Evolutionary conservation across 2,113 vertebrate genomes (phyloP).

Genomic region (Sander lucioperca): DNA sequence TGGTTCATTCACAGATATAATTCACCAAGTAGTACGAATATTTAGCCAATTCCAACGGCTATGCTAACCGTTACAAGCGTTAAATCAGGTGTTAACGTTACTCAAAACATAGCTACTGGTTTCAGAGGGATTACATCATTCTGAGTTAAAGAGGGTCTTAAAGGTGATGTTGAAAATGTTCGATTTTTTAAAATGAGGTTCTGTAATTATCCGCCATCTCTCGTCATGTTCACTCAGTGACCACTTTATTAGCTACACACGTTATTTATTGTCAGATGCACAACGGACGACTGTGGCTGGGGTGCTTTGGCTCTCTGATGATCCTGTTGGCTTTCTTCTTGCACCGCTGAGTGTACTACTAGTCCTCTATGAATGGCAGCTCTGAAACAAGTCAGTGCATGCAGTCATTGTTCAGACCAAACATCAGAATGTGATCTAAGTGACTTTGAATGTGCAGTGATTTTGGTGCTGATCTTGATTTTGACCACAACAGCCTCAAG

Average conservation of each 20-base stretch:
- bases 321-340: too few species aligned
- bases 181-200: background rate
- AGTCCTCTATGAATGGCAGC: too few species aligned
- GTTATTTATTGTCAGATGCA: too few species aligned
- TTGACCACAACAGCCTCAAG: background rate
- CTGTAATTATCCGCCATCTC: background rate
- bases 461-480: background rate
- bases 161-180: background rate
- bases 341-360: too few species aligned
- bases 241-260: background rate
- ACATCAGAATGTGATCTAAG: background rate
- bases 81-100: background rate
- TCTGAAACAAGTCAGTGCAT: background rate
- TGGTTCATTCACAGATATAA: background rate
- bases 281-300: too few species aligned
- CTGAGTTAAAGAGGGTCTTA: background rate
- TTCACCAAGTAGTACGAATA: too few species aligned
- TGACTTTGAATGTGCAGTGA: background rate
- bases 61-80: background rate
- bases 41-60: background rate
- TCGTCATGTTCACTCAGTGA: background rate
- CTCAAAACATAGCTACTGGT: background rate
- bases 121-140: background rate
- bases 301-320: too few species aligned
- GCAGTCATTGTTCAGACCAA: background rate